Conservation (phyloP, 2,797 vertebrate genomes). For the Tragelaphus oryx region DNA sequence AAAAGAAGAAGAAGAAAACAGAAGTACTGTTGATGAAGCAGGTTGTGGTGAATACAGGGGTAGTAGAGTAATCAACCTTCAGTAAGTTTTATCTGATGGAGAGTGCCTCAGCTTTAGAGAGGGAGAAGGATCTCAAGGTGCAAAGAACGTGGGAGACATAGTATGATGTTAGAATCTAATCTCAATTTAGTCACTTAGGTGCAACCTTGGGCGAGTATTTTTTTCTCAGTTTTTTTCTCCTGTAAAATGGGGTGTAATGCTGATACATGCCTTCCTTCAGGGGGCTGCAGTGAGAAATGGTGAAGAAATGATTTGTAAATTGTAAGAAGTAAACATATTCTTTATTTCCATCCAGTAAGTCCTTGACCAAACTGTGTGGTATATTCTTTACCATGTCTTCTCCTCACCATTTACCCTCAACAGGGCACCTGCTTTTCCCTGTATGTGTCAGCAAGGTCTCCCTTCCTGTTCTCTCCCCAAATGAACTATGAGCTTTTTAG, state of each 20-base stretch:
- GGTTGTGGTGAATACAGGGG: not conserved
- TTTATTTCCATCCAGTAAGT: not conserved
- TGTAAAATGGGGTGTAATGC: not conserved
- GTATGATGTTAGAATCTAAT: not conserved
- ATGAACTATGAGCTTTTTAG: not conserved
- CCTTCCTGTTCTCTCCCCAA: not conserved
- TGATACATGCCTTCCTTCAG: not conserved
- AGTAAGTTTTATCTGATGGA: not conserved
- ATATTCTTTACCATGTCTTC: not conserved
- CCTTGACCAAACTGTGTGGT: not conserved
- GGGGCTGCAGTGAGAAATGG: not conserved
- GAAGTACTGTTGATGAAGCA: not conserved
- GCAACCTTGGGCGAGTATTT: not conserved
- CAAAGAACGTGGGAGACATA: not conserved
- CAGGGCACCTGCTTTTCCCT: not conserved
- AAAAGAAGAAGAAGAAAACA: not conserved
- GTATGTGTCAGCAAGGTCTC: not conserved
- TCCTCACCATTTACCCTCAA: not conserved
- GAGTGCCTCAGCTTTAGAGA: not conserved
- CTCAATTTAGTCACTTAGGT: not conserved
- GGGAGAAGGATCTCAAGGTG: not conserved
- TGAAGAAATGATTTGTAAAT: not conserved
- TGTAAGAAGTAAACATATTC: not conserved
- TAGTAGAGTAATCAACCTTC: not conserved
- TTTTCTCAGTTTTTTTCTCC: not conserved